These are phyloP conservation scores for Calameuta filiformis DNA, from an alignment of 2,888 invertebrate genomes.

Conservation along the genomic window DNA sequence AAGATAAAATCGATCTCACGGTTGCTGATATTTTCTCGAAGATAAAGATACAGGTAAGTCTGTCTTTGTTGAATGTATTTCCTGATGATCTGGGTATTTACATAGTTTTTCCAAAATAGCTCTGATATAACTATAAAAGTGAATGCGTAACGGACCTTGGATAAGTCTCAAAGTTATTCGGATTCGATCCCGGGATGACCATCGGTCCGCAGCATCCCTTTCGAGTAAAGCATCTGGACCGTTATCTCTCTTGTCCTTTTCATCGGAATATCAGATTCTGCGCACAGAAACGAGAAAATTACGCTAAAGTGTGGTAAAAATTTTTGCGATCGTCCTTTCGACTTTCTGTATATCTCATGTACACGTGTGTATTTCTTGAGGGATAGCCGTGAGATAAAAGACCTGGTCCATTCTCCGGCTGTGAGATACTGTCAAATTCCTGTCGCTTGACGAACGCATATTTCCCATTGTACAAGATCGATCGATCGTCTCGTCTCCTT, in stretches of 20 bases:
- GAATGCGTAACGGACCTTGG: neutral
- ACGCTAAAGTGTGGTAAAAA: slow-evolving; percentile 51
- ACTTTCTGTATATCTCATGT: neutral
- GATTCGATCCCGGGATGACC: slow-evolving; percentile 36
- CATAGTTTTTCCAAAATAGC: neutral
- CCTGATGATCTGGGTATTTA: neutral
- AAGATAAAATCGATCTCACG: slow-evolving; percentile 35
- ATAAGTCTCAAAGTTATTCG: neutral
- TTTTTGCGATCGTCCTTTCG: neutral
- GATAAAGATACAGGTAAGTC: neutral
- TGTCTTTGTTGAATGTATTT: neutral
- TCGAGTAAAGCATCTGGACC: neutral
- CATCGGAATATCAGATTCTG: slow-evolving; percentile 50
- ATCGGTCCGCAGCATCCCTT: slow-evolving; percentile 27
- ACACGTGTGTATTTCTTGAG: neutral
- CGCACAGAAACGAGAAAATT: slow-evolving; percentile 62
- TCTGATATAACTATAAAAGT: neutral
- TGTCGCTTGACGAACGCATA: neutral
- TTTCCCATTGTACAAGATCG: neutral
- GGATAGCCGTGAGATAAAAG: neutral
- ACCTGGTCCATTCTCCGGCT: neutral
- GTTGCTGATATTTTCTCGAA: neutral
- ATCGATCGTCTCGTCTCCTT: neutral
- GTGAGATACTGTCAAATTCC: neutral
- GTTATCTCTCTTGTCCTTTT: slow-evolving; percentile 14